A percentile compares a stretch with the other conserved stretches of the same genome.
These are phyloP conservation scores for Incurvaria masculella DNA, from an alignment of 2,888 invertebrate species.

Conservation along the genomic window DNA sequence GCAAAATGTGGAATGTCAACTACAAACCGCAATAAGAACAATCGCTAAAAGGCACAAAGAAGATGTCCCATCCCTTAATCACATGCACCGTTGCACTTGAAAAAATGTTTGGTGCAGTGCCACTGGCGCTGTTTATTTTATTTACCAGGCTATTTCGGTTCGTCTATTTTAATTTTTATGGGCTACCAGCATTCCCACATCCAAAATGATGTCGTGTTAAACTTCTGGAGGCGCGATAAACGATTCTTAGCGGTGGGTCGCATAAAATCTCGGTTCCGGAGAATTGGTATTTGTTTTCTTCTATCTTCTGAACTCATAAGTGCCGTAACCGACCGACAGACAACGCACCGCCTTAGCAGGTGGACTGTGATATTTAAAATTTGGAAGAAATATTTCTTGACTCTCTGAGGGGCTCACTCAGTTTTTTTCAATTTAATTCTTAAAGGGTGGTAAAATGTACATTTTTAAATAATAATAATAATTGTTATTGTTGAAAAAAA, in stretches of 20 bases:
- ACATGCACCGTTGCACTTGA: conserved; percentile 51
- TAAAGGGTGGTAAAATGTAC: too few species aligned
- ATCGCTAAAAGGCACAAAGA: conserved; percentile 31
- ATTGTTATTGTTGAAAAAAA: too few species aligned
- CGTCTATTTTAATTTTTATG: conserved; percentile 38
- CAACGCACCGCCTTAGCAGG: too few species aligned
- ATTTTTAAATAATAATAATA: too few species aligned
- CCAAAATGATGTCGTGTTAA: conserved; percentile 36
- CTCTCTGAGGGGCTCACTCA: too few species aligned
- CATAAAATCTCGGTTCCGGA: background rate
- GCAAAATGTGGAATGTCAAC: conserved; percentile 17
- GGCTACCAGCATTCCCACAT: conserved; percentile 28
- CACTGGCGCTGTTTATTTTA: conserved; percentile 30
- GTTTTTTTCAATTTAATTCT: too few species aligned
- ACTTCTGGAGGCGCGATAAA: conserved; percentile 8
- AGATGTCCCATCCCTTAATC: conserved; percentile 54
- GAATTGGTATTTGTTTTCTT: too few species aligned
- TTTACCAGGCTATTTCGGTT: conserved; percentile 36
- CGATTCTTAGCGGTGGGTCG: background rate
- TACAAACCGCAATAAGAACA: conserved; percentile 50
- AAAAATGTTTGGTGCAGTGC: conserved; percentile 42
- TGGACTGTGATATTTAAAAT: too few species aligned
- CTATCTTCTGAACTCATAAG: too few species aligned
- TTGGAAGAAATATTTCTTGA: too few species aligned
- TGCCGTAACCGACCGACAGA: too few species aligned